A percentile compares a stretch with the other conserved stretches of the same genome.
Evolutionary conservation across 2,888 invertebrate genomes (phyloP).

Genomic region (Cryptus viduatorius): DNA sequence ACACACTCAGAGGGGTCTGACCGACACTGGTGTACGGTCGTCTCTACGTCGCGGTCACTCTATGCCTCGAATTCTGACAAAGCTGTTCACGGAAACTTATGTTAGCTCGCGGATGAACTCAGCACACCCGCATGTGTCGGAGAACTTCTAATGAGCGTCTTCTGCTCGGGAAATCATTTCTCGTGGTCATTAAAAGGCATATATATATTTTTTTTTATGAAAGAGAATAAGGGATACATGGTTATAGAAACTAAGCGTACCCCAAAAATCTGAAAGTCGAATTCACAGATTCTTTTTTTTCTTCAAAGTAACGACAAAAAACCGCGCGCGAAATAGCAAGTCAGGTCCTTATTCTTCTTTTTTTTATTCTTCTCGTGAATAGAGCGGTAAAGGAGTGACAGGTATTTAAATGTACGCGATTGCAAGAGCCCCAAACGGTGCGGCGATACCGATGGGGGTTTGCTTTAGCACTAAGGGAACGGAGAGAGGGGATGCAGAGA

Average conservation of each 20-base stretch:
- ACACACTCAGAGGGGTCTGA: constrained; percentile 43
- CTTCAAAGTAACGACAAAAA: constrained; percentile 20
- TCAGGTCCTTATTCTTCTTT: constrained; percentile 28
- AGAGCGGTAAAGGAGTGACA: constrained; percentile 49
- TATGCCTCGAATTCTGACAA: constrained; percentile 68
- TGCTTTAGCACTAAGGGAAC: background rate
- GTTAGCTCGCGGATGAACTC: constrained; percentile 32
- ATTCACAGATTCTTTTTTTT: background rate
- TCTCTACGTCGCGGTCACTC: constrained; percentile 60
- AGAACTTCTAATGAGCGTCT: constrained; percentile 62
- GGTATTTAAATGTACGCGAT: constrained; percentile 35
- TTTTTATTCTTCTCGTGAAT: constrained; percentile 40
- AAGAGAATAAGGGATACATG: background rate
- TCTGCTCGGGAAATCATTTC: constrained; percentile 45
- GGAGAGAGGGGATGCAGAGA: constrained; percentile 45
- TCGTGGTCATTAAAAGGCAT: constrained; percentile 44
- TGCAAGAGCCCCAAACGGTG: constrained; percentile 3
- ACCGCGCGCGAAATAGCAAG: constrained; percentile 24
- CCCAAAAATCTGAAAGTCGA: background rate
- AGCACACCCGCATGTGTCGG: constrained; percentile 64
- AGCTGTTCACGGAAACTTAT: constrained; percentile 77
- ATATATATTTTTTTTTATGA: background rate
- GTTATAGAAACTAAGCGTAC: background rate
- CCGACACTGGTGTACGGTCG: constrained; percentile 69
- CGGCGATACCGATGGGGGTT: background rate